A percentile compares a stretch with the other conserved stretches of the same genome.
These are phyloP conservation scores for Pica pica DNA, from an alignment of 2,113 vertebrate genomes.

Conservation along the genomic window DNA sequence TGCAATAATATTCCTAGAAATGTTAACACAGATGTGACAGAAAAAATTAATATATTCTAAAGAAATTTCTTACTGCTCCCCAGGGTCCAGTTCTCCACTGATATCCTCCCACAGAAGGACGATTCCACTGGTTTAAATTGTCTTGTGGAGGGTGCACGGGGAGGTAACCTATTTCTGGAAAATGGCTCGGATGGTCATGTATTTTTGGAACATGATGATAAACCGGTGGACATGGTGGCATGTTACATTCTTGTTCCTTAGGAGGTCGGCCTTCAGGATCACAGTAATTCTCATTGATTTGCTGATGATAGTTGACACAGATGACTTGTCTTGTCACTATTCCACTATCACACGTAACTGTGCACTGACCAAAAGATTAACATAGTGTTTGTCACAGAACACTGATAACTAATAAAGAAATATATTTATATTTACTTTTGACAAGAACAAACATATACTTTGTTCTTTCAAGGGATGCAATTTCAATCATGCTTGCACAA, in stretches of 20 bases:
- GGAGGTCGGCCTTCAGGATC: slow-evolving; percentile 78
- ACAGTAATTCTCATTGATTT: slow-evolving; percentile 83
- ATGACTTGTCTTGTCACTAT: slow-evolving; percentile 81
- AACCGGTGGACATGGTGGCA: slow-evolving; percentile 74
- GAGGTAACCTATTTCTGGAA: slow-evolving; percentile 66
- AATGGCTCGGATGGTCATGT: slow-evolving; percentile 67
- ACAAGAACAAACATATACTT: background rate
- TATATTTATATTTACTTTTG: background rate
- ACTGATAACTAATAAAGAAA: background rate
- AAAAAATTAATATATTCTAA: background rate
- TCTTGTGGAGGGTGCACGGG: slow-evolving; percentile 70
- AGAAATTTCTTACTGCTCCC: slow-evolving; percentile 85
- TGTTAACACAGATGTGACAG: background rate
- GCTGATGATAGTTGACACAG: slow-evolving; percentile 85
- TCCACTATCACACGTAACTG: slow-evolving; percentile 85
- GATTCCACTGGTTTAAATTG: slow-evolving; percentile 79
- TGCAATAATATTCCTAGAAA: background rate
- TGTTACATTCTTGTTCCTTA: slow-evolving; percentile 80
- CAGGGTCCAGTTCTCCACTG: slow-evolving; percentile 97
- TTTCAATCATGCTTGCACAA: background rate
- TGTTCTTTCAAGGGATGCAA: background rate
- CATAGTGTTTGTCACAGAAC: background rate
- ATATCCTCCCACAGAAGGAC: slow-evolving; percentile 73
- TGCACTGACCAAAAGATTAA: slow-evolving; percentile 80
- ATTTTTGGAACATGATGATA: slow-evolving; percentile 73